These are phyloP conservation scores for Lethrus apterus DNA, from an alignment of 1,140 invertebrate genomes.

Conservation along the genomic window DNA sequence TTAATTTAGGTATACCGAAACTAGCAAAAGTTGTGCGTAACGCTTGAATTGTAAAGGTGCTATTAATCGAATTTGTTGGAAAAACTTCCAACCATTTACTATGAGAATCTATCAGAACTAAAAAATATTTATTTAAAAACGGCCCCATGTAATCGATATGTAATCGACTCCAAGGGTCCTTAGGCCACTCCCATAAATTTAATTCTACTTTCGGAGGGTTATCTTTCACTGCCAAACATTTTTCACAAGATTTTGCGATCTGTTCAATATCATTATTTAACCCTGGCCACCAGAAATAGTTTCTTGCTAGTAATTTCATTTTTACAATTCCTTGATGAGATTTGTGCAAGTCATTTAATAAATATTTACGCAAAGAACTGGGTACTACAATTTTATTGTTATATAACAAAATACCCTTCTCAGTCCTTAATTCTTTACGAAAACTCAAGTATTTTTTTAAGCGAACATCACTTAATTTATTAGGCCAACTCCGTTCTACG, in stretches of 20 bases:
- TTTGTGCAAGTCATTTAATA: slow-evolving; percentile 34
- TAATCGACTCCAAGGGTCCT: slow-evolving; percentile 33
- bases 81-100: slow-evolving; percentile 32
- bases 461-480: slow-evolving; percentile 14
- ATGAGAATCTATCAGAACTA: slow-evolving; percentile 30
- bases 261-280: slow-evolving; percentile 42
- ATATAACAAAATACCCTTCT: slow-evolving; percentile 11
- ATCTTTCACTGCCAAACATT: slow-evolving; percentile 8
- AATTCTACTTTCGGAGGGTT: slow-evolving; percentile 23
- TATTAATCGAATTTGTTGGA: too few relatives aligned
- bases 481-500: slow-evolving; percentile 1
- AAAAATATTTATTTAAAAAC: slow-evolving; percentile 21
- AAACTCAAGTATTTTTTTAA: neutral
- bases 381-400: slow-evolving; percentile 35
- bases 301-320: slow-evolving; percentile 45
- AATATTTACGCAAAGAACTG: slow-evolving; percentile 14
- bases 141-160: slow-evolving; percentile 31
- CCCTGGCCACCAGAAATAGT: slow-evolving; percentile 23
- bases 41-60: neutral
- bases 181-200: slow-evolving; percentile 36
- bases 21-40: too few relatives aligned
- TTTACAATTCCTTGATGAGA: slow-evolving; percentile 42
- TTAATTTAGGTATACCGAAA: slow-evolving; percentile 23
- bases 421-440: neutral
- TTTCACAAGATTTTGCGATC: slow-evolving; percentile 16